Evolutionary conservation across 1,140 invertebrate genomes (phyloP).

Genomic region (Diorhabda sublineata): DNA sequence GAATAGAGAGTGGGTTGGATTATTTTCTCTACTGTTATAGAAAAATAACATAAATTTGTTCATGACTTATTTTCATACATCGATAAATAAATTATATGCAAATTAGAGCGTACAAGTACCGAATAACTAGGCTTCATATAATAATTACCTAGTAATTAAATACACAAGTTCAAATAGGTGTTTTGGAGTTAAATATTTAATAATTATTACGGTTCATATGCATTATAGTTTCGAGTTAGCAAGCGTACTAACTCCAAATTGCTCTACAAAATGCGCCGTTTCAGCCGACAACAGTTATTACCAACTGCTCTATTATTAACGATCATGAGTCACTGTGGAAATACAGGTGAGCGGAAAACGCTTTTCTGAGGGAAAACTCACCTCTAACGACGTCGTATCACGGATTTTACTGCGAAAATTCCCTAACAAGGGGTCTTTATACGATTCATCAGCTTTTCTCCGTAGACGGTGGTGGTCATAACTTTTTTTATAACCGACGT

Average conservation of each 20-base stretch:
- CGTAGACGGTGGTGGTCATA: slow-evolving; percentile 9
- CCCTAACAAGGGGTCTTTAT: slow-evolving; percentile 14
- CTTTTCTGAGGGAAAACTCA: slow-evolving; percentile 2
- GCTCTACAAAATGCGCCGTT: slow-evolving; percentile 22
- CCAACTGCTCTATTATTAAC: slow-evolving; percentile 26
- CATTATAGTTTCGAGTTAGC: slow-evolving; percentile 18
- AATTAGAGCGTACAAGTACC: too few species aligned
- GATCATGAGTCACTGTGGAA: slow-evolving; percentile 26
- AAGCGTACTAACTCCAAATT: slow-evolving; percentile 24
- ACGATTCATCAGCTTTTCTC: slow-evolving; percentile 17
- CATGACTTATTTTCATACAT: too few species aligned
- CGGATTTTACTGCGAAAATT: slow-evolving; percentile 17
- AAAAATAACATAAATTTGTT: too few species aligned
- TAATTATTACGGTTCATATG: slow-evolving; percentile 13
- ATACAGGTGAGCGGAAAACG: slow-evolving; percentile 22
- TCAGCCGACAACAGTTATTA: slow-evolving; percentile 23
- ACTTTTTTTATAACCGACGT: slow-evolving; percentile 3
- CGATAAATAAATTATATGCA: too few species aligned
- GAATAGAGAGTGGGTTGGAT: too few species aligned
- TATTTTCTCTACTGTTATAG: too few species aligned
- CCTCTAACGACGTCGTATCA: slow-evolving; percentile 12
- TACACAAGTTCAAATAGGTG: neutral
- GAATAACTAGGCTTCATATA: too few species aligned
- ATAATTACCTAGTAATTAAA: too few species aligned
- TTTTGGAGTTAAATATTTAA: slow-evolving; percentile 10